Evolutionary conservation across 2,113 vertebrate species (phyloP).

Genomic region (Clarias batrachus): DNA sequence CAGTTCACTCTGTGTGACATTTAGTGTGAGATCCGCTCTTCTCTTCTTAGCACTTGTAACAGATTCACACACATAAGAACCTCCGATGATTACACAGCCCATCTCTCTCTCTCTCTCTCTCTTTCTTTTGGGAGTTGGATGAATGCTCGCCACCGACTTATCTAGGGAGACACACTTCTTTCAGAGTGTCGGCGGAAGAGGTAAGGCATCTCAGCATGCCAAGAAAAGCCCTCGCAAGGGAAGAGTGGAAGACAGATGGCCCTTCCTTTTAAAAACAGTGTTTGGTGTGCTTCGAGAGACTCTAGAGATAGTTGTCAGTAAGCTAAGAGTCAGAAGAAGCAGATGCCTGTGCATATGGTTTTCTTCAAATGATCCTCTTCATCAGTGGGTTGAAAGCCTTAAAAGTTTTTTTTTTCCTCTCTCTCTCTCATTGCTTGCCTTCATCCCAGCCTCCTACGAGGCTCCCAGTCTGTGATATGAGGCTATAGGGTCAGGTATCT

Average conservation of each 20-base stretch:
- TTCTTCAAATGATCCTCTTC: slow-evolving; percentile 63
- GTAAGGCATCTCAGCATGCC: slow-evolving; percentile 59
- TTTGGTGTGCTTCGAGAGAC: slow-evolving; percentile 56
- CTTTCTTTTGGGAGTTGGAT: slow-evolving; percentile 59
- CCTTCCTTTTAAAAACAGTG: slow-evolving; percentile 63
- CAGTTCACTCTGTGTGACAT: slow-evolving; percentile 57
- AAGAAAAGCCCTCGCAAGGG: slow-evolving; percentile 60
- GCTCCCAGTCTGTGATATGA: slow-evolving; percentile 42
- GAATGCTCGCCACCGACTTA: slow-evolving; percentile 54
- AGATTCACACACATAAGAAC: slow-evolving; percentile 50
- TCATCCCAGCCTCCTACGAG: slow-evolving; percentile 37
- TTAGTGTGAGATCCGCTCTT: slow-evolving; percentile 50
- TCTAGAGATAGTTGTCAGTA: slow-evolving; percentile 52
- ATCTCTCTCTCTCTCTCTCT: slow-evolving; percentile 47
- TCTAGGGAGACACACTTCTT: slow-evolving; percentile 64
- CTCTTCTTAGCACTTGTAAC: slow-evolving; percentile 53
- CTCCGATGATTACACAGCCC: slow-evolving; percentile 48
- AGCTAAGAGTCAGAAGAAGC: slow-evolving; percentile 62
- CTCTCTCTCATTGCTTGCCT: slow-evolving; percentile 29
- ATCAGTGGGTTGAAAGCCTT: slow-evolving; percentile 51
- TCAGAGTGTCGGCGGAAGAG: slow-evolving; percentile 53
- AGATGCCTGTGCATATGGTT: slow-evolving; percentile 76
- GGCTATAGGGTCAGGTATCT: slow-evolving; percentile 56
- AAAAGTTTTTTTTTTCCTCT: slow-evolving; percentile 42
- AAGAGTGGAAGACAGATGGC: slow-evolving; percentile 73